These are phyloP conservation scores for Lepidurus couesii DNA, from an alignment of 1,140 invertebrate species.

Conservation along the genomic window DNA sequence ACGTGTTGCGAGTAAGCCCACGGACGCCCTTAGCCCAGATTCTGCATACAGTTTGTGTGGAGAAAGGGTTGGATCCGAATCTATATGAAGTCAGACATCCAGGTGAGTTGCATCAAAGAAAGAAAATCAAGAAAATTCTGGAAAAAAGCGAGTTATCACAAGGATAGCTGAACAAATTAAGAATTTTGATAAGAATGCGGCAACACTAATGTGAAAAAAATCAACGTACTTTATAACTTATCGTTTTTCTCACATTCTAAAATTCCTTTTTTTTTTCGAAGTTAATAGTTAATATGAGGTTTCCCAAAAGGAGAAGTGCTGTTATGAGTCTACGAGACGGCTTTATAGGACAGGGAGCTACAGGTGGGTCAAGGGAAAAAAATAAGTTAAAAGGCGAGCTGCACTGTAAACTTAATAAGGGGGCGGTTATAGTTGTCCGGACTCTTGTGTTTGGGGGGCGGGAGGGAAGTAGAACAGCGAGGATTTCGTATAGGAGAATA, in stretches of 20 bases:
- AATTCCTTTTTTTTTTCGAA: no score
- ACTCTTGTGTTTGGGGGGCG: background rate
- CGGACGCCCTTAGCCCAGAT: slow-evolving; percentile 60
- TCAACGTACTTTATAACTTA: background rate
- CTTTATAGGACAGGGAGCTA: background rate
- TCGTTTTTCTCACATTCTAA: no score
- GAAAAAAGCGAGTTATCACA: no score
- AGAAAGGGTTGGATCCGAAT: slow-evolving; percentile 66
- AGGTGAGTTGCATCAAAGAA: slow-evolving; percentile 47
- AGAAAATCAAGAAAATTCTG: no score
- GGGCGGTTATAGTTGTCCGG: background rate
- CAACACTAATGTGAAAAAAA: background rate
- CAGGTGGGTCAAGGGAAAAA: slow-evolving; percentile 4
- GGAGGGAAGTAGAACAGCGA: background rate
- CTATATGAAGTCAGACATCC: slow-evolving; percentile 76
- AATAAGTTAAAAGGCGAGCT: background rate
- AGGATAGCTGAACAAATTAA: background rate
- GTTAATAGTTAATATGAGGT: no score
- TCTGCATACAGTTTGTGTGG: slow-evolving; percentile 66
- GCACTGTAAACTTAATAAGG: slow-evolving; percentile 8
- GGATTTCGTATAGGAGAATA: background rate
- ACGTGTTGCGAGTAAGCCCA: slow-evolving; percentile 64
- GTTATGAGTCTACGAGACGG: background rate
- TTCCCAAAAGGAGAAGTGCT: background rate
- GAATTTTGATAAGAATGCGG: slow-evolving; percentile 4